Conservation (phyloP, 2,797 vertebrate species). For the Arrhamphus sclerolepis region DNA sequence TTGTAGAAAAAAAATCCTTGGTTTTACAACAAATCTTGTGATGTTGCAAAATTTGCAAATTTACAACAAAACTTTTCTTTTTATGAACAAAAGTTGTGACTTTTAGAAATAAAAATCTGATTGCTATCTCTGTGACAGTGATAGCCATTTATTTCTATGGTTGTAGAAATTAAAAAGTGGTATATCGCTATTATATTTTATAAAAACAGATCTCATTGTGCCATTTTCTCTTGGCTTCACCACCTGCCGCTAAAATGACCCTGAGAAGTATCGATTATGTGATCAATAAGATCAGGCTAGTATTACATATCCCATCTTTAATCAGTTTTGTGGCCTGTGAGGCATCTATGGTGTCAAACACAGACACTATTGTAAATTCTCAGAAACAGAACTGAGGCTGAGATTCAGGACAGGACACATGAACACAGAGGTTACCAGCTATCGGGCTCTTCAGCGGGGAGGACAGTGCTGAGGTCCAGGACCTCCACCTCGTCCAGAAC, state of each 20-base stretch:
- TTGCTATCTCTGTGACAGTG: too few species aligned
- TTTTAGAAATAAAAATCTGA: too few species aligned
- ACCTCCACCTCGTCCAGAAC: slow-evolving; percentile 90
- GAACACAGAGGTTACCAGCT: slow-evolving; percentile 83
- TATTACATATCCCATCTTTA: too few species aligned
- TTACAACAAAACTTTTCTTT: too few species aligned
- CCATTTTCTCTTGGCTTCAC: too few species aligned
- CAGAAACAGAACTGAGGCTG: neutral
- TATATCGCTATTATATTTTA: too few species aligned
- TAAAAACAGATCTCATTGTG: too few species aligned
- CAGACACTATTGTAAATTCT: neutral
- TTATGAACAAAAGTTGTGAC: too few species aligned
- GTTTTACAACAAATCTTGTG: neutral
- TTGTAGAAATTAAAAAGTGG: too few species aligned
- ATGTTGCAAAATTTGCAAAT: slow-evolving; percentile 10
- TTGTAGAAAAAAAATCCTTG: slow-evolving; percentile 3
- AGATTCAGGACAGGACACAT: neutral
- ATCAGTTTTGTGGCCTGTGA: too few species aligned
- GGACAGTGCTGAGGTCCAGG: slow-evolving; percentile 84
- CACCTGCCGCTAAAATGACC: neutral
- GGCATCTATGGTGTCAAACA: too few species aligned
- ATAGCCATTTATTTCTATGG: too few species aligned
- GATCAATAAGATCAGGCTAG: slow-evolving; percentile 32
- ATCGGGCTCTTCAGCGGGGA: slow-evolving; percentile 78
- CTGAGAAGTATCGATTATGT: slow-evolving; percentile 28